These are phyloP conservation scores for Anthoscopus minutus DNA, from an alignment of 2,113 vertebrate species.

Conservation along the genomic window DNA sequence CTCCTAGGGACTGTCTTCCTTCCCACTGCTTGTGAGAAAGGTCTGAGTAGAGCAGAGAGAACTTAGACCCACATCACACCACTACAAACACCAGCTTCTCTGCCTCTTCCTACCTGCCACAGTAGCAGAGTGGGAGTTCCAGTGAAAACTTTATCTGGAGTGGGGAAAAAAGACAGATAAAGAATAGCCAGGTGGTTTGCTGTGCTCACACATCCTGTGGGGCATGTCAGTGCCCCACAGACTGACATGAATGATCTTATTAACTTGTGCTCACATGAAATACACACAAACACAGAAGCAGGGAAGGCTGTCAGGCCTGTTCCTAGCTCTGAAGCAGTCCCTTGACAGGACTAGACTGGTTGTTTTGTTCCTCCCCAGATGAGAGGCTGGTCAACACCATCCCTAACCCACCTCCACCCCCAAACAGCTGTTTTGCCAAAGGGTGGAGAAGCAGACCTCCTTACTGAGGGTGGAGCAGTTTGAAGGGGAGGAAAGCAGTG, in stretches of 20 bases:
- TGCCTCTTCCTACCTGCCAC: neutral
- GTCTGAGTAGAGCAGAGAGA: neutral
- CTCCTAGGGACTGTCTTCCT: neutral
- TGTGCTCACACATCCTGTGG: neutral
- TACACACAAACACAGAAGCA: neutral
- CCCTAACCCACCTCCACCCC: constrained; percentile 26
- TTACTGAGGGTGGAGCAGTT: constrained; percentile 47
- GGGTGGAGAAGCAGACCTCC: constrained; percentile 40
- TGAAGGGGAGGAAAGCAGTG: constrained; percentile 25
- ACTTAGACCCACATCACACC: neutral
- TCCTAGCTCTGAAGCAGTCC: neutral
- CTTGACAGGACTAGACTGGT: neutral
- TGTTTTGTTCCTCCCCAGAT: neutral
- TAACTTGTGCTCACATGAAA: neutral
- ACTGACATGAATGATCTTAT: neutral
- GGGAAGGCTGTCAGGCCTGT: neutral
- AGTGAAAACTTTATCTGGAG: neutral
- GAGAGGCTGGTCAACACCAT: neutral
- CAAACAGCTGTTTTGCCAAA: constrained; percentile 52
- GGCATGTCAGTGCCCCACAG: too few species aligned
- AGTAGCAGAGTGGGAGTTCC: neutral
- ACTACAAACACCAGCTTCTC: neutral
- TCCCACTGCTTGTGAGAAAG: neutral
- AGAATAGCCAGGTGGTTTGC: neutral
- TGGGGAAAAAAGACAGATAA: neutral